A percentile compares a stretch with the other conserved stretches of the same genome.
Evolutionary conservation across 2,888 invertebrate genomes (phyloP).

Genomic region (Enchytraeus crypticus): DNA sequence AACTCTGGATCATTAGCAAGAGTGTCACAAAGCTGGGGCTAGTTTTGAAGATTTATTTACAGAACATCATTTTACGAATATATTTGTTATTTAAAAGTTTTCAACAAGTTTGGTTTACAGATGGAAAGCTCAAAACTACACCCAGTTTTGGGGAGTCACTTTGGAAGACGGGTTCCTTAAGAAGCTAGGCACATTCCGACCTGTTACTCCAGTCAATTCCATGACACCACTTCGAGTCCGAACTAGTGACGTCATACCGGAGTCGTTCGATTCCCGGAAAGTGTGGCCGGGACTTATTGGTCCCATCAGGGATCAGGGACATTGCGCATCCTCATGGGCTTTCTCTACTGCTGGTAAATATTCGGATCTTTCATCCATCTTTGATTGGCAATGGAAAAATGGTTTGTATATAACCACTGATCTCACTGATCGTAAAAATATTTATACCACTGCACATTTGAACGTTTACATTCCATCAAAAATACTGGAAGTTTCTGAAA

Average conservation of each 20-base stretch:
- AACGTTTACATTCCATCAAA: too few relatives aligned
- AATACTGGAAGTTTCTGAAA: too few relatives aligned
- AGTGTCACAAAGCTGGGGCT: too few relatives aligned
- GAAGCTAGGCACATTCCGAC: conserved; percentile 63
- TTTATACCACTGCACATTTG: too few relatives aligned
- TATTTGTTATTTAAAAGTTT: too few relatives aligned
- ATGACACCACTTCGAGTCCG: conserved; percentile 38
- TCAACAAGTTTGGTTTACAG: conserved; percentile 53
- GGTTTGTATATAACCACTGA: too few relatives aligned
- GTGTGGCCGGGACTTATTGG: conserved; percentile 69
- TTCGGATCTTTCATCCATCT: neutral
- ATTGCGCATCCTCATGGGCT: conserved; percentile 87
- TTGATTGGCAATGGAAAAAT: too few relatives aligned
- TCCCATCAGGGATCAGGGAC: conserved; percentile 57
- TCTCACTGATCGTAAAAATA: too few relatives aligned
- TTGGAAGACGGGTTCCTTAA: conserved; percentile 69
- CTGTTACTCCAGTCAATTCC: conserved; percentile 48
- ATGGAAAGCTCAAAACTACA: conserved; percentile 74
- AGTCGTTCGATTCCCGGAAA: conserved; percentile 65
- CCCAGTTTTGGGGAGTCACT: conserved; percentile 72
- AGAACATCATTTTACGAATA: too few relatives aligned
- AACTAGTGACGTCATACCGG: conserved; percentile 51
- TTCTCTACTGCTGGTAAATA: conserved; percentile 63
- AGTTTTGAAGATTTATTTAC: too few relatives aligned
- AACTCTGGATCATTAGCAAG: too few relatives aligned